Conservation (phyloP, 2,797 vertebrate species). For the Bucorvus abyssinicus region DNA sequence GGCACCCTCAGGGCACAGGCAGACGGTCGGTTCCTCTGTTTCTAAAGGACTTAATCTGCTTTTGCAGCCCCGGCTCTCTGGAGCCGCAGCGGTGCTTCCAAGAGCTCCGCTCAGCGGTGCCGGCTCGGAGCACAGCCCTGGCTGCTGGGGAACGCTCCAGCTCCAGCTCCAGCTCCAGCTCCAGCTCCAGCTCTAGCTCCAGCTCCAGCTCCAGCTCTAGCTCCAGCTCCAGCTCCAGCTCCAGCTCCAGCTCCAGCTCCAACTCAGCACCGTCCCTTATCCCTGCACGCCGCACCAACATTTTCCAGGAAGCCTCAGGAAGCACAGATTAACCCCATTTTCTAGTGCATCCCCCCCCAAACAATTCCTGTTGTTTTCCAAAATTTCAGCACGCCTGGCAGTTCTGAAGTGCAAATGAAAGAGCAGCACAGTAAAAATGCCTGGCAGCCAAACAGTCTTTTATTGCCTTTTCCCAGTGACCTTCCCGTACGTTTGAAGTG, state of each 20-base stretch:
- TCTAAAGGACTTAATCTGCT: not conserved
- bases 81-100: not conserved
- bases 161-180: not conserved
- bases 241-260: not conserved
- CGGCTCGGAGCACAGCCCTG: not conserved
- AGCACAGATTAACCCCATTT: not conserved
- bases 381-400: rapidly evolving
- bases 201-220: not conserved
- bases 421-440: not conserved
- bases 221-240: not conserved
- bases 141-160: not conserved
- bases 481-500: not conserved
- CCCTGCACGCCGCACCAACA: rapidly evolving
- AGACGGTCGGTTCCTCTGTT: not conserved
- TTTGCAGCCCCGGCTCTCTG: not conserved
- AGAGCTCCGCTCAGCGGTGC: slow-evolving; percentile 57
- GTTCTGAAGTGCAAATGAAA: not conserved
- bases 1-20: not conserved
- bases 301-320: not conserved
- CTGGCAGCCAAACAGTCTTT: not conserved
- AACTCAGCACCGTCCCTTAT: not conserved
- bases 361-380: not conserved
- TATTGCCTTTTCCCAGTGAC: not conserved
- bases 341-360: not conserved
- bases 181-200: too few species aligned